Evolutionary conservation across 2,113 vertebrate genomes (phyloP).

Genomic region (Mastomys natalensis): DNA sequence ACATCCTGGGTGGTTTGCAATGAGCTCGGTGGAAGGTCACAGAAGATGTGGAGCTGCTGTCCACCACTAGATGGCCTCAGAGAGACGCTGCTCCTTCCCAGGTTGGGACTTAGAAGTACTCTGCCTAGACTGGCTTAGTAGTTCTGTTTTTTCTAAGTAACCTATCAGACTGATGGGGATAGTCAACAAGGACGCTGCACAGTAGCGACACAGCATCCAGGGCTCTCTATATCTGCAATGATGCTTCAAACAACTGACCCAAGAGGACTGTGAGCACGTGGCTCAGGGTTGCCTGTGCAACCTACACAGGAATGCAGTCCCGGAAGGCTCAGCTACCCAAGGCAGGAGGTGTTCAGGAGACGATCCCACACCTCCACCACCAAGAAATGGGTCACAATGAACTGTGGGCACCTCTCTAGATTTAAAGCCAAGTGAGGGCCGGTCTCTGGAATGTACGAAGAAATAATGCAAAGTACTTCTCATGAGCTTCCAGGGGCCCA

Average conservation of each 20-base stretch:
- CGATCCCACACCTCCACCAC: not conserved
- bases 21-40: not conserved
- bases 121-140: not conserved
- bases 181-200: no score
- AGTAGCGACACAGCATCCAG: not conserved
- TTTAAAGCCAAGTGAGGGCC: not conserved
- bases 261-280: not conserved
- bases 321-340: not conserved
- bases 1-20: constrained; percentile 85
- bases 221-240: not conserved
- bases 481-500: no score
- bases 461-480: not conserved
- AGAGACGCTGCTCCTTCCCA: not conserved
- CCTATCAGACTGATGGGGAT: not conserved
- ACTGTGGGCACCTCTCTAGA: not conserved
- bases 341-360: not conserved
- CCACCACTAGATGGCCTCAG: not conserved
- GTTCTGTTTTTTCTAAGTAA: not conserved
- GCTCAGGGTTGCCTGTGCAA: not conserved
- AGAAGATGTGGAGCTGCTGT: not conserved
- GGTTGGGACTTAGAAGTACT: not conserved
- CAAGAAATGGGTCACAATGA: not conserved
- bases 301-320: not conserved
- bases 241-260: not conserved
- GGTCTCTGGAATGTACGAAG: not conserved